Percentiles rank a stretch among this genome's conserved stretches.
Conservation (phyloP, 2,797 vertebrate genomes). For the Bradypodion ventrale region DNA sequence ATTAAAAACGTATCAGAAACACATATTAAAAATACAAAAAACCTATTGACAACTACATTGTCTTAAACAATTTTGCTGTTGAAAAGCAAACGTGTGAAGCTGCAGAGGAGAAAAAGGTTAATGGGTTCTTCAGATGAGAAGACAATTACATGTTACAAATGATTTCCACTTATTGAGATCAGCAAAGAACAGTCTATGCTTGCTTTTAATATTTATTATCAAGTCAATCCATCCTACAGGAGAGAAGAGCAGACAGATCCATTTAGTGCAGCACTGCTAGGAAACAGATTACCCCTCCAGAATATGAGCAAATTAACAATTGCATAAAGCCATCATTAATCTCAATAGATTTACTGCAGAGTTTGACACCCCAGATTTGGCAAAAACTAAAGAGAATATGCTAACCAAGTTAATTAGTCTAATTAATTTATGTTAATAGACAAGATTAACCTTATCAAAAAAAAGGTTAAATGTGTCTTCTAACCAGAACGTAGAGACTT, state of each 20-base stretch:
- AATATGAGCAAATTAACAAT: slow-evolving; percentile 35
- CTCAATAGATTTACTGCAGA: not conserved
- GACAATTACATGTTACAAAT: slow-evolving; percentile 32
- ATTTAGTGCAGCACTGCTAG: slow-evolving; percentile 11
- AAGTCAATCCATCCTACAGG: slow-evolving; percentile 27
- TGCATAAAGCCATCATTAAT: slow-evolving; percentile 21
- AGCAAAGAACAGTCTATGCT: slow-evolving; percentile 15
- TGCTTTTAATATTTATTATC: slow-evolving; percentile 50
- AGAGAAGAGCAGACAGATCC: slow-evolving; percentile 14
- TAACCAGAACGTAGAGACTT: not conserved
- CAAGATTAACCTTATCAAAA: slow-evolving; percentile 56
- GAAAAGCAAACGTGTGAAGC: not conserved
- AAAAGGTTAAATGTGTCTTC: slow-evolving; percentile 55
- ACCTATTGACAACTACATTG: no score
- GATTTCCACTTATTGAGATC: slow-evolving; percentile 35
- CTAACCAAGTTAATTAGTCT: slow-evolving; percentile 51
- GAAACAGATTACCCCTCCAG: slow-evolving; percentile 19
- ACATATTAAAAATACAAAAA: no score
- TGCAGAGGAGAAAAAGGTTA: not conserved
- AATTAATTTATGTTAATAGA: slow-evolving; percentile 59
- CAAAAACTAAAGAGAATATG: slow-evolving; percentile 39
- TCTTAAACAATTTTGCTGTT: not conserved
- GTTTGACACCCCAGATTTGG: slow-evolving; percentile 2
- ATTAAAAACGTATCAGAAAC: no score
- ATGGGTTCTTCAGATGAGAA: not conserved